A percentile compares a stretch with the other conserved stretches of the same genome.
Evolutionary conservation across 2,888 invertebrate species (phyloP).

Genomic region (Drosophila koepferae): DNA sequence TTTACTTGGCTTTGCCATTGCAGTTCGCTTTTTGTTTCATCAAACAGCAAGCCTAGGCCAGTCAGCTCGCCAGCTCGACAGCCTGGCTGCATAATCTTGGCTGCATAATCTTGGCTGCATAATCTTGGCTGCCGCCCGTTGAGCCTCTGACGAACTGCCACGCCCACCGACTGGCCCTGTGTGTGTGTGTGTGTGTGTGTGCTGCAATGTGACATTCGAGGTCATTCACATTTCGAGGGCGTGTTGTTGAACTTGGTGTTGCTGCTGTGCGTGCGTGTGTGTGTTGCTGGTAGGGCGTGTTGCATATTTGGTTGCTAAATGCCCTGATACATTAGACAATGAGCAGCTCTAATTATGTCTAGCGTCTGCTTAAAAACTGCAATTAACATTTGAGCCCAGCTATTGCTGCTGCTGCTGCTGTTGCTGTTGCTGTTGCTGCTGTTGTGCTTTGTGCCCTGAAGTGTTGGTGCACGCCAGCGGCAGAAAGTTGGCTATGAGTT

Average conservation of each 20-base stretch:
- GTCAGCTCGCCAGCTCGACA: background rate
- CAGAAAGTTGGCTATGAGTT: slow-evolving; percentile 76
- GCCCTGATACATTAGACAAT: slow-evolving; percentile 79
- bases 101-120: slow-evolving; percentile 55
- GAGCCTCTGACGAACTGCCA: slow-evolving; percentile 59
- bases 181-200: slow-evolving; percentile 18
- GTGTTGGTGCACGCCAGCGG: slow-evolving; percentile 70
- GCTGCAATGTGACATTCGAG: slow-evolving; percentile 82
- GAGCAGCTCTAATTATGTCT: slow-evolving; percentile 75
- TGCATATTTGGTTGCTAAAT: slow-evolving; percentile 71
- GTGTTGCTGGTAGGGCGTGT: slow-evolving; percentile 29
- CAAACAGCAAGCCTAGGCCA: slow-evolving; percentile 34
- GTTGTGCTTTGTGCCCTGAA: slow-evolving; percentile 66
- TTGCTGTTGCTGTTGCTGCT: slow-evolving; percentile 6
- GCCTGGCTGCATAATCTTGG: slow-evolving; percentile 62
- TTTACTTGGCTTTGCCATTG: slow-evolving; percentile 48
- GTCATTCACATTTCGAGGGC: slow-evolving; percentile 84
- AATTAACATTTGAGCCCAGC: slow-evolving; percentile 76
- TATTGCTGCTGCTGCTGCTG: slow-evolving; percentile 16
- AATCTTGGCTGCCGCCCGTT: slow-evolving; percentile 58
- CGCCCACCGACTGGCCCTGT: slow-evolving; percentile 20
- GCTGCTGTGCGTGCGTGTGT: slow-evolving; percentile 1
- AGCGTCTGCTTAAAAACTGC: slow-evolving; percentile 60
- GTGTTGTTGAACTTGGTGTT: slow-evolving; percentile 84
- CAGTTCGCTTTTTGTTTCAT: slow-evolving; percentile 68